Base-by-base conservation (phyloP, 2,797 vertebrate species). In the Cryptoblepharus egeriae region DNA sequence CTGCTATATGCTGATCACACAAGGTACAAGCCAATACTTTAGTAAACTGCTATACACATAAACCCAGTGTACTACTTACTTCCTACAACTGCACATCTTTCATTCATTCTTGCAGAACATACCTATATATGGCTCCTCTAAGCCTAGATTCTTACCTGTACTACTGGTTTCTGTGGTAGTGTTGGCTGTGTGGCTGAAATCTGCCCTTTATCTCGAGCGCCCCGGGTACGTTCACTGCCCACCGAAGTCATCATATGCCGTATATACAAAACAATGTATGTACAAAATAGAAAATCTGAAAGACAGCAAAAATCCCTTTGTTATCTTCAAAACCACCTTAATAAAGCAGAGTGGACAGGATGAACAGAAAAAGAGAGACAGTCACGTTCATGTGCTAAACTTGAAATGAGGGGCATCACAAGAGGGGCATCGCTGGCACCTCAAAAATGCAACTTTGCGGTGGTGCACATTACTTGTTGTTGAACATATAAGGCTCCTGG, bases 231-330 rank as follows among this genome's bases (percentile, higher is more conserved):
- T 90, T 99, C 98, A 95, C 94, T 91, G 96, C 96, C 97, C 97
- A 98, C 96, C 5, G 97, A 98, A 95, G 97, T 98, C 98, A 99
- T 99, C 97, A 98, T 99, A 97, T 97, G 98, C 97, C 98, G 97
- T 98, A 99, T 98, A 98, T 99, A 99, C 97, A 99, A 98, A 99
- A 98, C 96, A 98, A 96, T 87, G 97, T 98, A 98, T 98, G 97
- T 98, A 98, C 97, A 99, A 99, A 98, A 98, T 97, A 98, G 96
- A 99, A 99, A 99, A 98, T 97, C 98, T 99, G 96, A 95, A 96
- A 70, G 79, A 67, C 91, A 72, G 8, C 42, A 28, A 35, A 72
- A 57, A 0, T 18, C 16, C 52, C 45, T 9, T 11, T 49, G 45
- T 49, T 52, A 52, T 52, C 49, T 52, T 52, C 13, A 4, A 52